Evolutionary conservation across 2,797 vertebrate species (phyloP).

Genomic region (Bradypodion pumilum): DNA sequence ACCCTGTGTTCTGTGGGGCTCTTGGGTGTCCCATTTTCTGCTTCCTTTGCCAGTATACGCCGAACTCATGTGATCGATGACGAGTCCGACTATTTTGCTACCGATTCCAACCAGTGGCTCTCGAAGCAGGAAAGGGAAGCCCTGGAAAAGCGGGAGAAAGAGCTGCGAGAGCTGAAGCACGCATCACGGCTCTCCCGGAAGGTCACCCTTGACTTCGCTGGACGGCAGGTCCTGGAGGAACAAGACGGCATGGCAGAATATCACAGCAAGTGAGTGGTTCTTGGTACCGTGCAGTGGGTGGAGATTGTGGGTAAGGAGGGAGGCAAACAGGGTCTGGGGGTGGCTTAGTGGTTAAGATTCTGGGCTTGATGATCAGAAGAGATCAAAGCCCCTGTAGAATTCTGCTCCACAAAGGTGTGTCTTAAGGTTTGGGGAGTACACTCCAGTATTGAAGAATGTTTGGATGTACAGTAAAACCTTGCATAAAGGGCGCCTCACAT

Average conservation of each 20-base stretch:
- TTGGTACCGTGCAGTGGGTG: background rate
- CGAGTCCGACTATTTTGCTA: constrained; percentile 94
- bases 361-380: too few relatives aligned
- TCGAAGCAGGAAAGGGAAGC: constrained; percentile 86
- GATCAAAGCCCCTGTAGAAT: too few relatives aligned
- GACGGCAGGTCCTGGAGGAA: constrained; percentile 88
- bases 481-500: too few relatives aligned
- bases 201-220: constrained; percentile 94
- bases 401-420: too few relatives aligned
- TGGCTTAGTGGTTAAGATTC: too few relatives aligned
- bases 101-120: constrained; percentile 95
- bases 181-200: constrained; percentile 87
- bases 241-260: constrained; percentile 82
- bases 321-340: too few relatives aligned
- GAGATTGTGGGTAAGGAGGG: rapidly evolving
- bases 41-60: constrained; percentile 77
- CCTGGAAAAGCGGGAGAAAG: constrained; percentile 86
- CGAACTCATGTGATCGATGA: constrained; percentile 98
- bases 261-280: constrained; percentile 83
- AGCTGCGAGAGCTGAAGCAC: constrained; percentile 89
- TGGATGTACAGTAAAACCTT: too few relatives aligned
- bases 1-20: background rate
- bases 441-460: too few relatives aligned
- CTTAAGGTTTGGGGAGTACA: too few relatives aligned
- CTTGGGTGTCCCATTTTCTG: background rate